A percentile compares a stretch with the other conserved stretches of the same genome.
Evolutionary conservation across 2,113 vertebrate species (phyloP).

Genomic region (Cavia porcellus): DNA sequence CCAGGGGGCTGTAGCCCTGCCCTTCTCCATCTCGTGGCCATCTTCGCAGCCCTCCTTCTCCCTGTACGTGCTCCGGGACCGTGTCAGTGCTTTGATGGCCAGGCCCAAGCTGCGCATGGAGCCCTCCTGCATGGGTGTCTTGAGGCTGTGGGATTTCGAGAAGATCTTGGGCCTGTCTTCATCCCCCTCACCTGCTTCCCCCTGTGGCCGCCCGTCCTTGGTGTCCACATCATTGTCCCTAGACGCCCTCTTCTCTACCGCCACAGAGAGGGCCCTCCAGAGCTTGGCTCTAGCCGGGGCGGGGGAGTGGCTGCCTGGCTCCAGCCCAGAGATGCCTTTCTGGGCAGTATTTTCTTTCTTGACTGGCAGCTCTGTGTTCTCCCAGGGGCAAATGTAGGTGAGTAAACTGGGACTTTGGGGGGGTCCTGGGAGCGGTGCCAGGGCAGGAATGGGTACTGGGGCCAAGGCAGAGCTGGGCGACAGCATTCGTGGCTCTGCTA

Average conservation of each 20-base stretch:
- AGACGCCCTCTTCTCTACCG: conserved; percentile 52
- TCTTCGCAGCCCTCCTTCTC: conserved; percentile 71
- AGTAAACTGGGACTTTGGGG: conserved; percentile 61
- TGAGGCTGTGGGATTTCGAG: conserved; percentile 55
- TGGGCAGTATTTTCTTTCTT: conserved; percentile 53
- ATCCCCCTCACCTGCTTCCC: neutral
- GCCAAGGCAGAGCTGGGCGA: conserved; percentile 68
- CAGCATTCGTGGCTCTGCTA: conserved; percentile 35
- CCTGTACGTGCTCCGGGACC: conserved; percentile 67
- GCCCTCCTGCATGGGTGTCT: neutral
- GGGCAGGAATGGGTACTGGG: neutral
- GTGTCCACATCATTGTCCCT: conserved; percentile 66
- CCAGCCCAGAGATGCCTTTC: neutral
- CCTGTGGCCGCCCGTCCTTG: conserved; percentile 28
- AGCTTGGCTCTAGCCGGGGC: conserved; percentile 53
- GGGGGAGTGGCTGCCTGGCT: accelerated
- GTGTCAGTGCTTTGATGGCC: conserved; percentile 85
- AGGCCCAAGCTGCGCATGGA: conserved; percentile 83
- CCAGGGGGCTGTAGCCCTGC: neutral
- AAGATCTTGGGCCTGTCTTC: conserved; percentile 52
- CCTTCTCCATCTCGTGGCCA: neutral
- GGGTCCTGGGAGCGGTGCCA: neutral
- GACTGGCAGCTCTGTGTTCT: conserved; percentile 68
- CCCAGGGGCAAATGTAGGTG: conserved; percentile 77
- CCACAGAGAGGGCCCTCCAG: conserved; percentile 77